These are phyloP conservation scores for Chloroceryle aenea DNA, from an alignment of 2,113 vertebrate species.

Conservation along the genomic window DNA sequence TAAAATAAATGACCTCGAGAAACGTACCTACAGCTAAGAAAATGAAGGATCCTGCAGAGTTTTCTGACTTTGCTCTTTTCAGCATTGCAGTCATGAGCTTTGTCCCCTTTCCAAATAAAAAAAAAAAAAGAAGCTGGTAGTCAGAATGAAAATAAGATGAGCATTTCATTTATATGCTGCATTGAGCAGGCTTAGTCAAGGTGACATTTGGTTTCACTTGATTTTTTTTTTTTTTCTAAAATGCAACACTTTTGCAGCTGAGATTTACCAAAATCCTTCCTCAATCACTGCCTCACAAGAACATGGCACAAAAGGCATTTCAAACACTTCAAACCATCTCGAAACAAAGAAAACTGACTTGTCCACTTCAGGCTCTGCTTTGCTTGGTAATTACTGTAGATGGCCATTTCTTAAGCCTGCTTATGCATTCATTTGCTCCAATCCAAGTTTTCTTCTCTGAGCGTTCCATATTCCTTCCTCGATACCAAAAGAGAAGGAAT, in stretches of 20 bases:
- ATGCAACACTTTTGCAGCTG: background rate
- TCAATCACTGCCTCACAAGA: background rate
- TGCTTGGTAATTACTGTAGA: background rate
- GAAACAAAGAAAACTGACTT: background rate
- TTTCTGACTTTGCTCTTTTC: constrained; percentile 26
- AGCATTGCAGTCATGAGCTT: constrained; percentile 44
- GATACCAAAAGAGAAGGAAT: background rate
- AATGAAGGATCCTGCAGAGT: constrained; percentile 12
- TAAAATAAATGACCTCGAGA: constrained; percentile 14
- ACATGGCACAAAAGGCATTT: background rate
- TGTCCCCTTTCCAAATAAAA: background rate
- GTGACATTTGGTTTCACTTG: constrained; percentile 21
- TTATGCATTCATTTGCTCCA: background rate
- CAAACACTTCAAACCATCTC: background rate
- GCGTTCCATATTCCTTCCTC: rapidly evolving
- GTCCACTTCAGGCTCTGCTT: background rate
- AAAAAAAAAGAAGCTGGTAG: background rate
- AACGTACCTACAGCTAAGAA: constrained; percentile 11
- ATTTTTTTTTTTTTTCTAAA: background rate
- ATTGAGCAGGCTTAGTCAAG: constrained; percentile 22
- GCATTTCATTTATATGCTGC: constrained; percentile 35
- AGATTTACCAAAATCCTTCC: background rate
- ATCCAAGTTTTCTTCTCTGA: background rate
- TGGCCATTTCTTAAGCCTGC: background rate
- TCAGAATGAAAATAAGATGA: constrained; percentile 26